Evolutionary conservation across 2,888 invertebrate species (phyloP).

Genomic region (Andrena minutula): DNA sequence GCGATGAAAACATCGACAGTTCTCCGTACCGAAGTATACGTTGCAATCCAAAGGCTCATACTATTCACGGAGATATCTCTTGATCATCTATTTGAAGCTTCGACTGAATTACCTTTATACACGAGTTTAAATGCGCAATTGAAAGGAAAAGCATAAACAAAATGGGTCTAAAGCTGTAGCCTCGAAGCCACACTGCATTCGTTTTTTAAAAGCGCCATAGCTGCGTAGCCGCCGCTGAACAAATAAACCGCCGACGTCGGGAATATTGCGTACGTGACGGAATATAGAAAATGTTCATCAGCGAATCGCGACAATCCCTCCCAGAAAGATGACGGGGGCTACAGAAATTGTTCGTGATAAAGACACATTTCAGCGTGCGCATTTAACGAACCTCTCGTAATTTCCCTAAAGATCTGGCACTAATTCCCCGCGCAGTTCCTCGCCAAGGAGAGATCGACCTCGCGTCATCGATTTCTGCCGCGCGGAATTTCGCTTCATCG

Average conservation of each 20-base stretch:
- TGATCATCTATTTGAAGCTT: too few relatives aligned
- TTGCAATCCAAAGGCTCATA: too few relatives aligned
- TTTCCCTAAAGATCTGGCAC: constrained; percentile 3
- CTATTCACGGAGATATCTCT: too few relatives aligned
- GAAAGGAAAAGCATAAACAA: not conserved
- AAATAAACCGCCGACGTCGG: too few relatives aligned
- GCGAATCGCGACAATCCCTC: not conserved
- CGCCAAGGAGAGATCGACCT: not conserved
- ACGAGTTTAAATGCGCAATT: too few relatives aligned
- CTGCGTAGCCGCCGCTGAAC: too few relatives aligned
- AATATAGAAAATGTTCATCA: not conserved
- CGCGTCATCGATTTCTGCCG: not conserved
- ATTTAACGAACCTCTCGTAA: not conserved
- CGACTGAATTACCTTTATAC: too few relatives aligned
- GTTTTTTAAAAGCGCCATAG: not conserved
- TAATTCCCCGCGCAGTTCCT: not conserved
- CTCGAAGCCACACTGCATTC: not conserved
- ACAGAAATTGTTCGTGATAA: not conserved
- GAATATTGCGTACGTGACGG: too few relatives aligned
- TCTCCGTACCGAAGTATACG: too few relatives aligned
- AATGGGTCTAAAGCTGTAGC: too few relatives aligned
- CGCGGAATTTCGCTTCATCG: not conserved
- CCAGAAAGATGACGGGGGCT: not conserved
- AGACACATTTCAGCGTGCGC: not conserved
- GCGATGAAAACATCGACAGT: too few relatives aligned